Conservation (phyloP, 1,140 invertebrate species). For the Gonioctena quinquepunctata region DNA sequence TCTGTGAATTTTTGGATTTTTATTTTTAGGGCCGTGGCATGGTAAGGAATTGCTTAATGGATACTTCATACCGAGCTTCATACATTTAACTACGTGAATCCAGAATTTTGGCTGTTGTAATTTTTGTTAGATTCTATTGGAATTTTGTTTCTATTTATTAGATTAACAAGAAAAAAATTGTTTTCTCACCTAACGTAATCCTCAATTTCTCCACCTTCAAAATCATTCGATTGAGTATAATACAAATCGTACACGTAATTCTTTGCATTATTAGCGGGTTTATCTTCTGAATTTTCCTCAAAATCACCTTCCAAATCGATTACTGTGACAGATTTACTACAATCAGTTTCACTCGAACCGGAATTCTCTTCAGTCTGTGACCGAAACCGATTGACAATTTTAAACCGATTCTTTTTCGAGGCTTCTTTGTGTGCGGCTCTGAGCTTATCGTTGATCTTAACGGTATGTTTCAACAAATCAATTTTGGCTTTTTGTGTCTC, state of each 20-base stretch:
- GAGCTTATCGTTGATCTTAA: slow-evolving; percentile 57
- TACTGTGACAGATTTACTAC: slow-evolving; percentile 36
- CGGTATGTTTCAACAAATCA: slow-evolving; percentile 55
- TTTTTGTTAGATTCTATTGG: no score
- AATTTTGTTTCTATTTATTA: no score
- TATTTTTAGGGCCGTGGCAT: no score
- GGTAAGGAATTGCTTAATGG: no score
- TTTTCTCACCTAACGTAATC: slow-evolving; percentile 43
- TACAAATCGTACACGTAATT: slow-evolving; percentile 63
- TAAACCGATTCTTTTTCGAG: slow-evolving; percentile 57
- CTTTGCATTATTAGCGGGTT: slow-evolving; percentile 22
- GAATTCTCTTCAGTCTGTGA: slow-evolving; percentile 18
- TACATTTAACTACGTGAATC: no score
- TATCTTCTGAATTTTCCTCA: slow-evolving; percentile 29
- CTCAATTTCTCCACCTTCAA: slow-evolving; percentile 60
- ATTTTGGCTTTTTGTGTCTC: slow-evolving; percentile 46
- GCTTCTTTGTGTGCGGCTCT: slow-evolving; percentile 54
- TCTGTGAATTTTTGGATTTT: no score
- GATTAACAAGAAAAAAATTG: no score
- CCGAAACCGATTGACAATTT: slow-evolving; percentile 57
- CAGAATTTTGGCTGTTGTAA: no score
- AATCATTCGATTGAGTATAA: slow-evolving; percentile 58
- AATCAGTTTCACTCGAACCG: slow-evolving; percentile 19
- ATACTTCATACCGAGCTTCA: no score
- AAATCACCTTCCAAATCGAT: slow-evolving; percentile 54